Evolutionary conservation across 2,113 vertebrate species (phyloP).

Genomic region (Sus scrofa): T2T-Sscrofa CM000820.6:38229001-38229500

Average conservation of each 20-base stretch:
- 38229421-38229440: neutral
- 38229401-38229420: neutral
- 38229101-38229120: neutral
- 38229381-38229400: neutral
- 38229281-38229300: neutral
- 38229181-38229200: neutral
- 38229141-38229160: neutral
- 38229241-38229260: slow-evolving; percentile 18
- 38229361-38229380: neutral
- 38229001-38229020: neutral
- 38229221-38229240: neutral
- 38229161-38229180: neutral
- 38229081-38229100: neutral
- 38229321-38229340: neutral
- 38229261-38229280: neutral
- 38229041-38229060: neutral
- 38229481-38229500: neutral
- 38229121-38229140: neutral
- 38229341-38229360: neutral
- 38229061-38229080: neutral
- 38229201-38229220: neutral
- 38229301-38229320: neutral
- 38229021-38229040: neutral
- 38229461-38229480: neutral
- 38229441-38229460: slow-evolving; percentile 5